Base-by-base conservation (phyloP, 2,113 vertebrate genomes). In the Xenopus borealis region DNA sequence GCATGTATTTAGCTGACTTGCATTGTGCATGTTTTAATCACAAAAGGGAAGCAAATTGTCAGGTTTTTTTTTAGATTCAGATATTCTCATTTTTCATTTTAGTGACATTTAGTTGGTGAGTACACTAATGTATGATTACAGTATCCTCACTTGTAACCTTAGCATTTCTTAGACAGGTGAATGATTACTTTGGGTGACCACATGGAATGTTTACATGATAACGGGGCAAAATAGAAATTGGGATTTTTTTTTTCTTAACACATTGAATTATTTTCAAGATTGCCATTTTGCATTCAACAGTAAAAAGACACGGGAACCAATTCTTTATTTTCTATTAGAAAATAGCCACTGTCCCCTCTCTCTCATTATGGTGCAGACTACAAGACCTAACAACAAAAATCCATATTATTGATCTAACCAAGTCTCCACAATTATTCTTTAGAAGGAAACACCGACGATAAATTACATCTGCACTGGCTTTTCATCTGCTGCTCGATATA, bases 401-500 rank as follows among this genome's bases (percentile, higher is more conserved):
- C 95, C 88, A 98, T 97, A 95, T 85, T 95, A 98, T 97, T 94
- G 96, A 98, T 96, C 93, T 91, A 90, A 86, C 88, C 91, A 91
- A 92, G 93, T 95, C 94, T 93, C 94, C 94, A 96, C 95, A 97
- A 97, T 97, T 97, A 97, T 95, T 96, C 96, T 96, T 93, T 92
- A 96, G 93, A 93, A 95, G 95, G 95, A 97, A 97, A 97, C 93
- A 88, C 91, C 90, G 90, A 94, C 94, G 92, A 97, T 97, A 97
- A 96, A 97, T 98, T 97, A 95, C 94, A 94, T 92, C 92, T 94
- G 93, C 91, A 95, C 92, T 91, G 90, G 91, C 93, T 95, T 95
- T 96, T 96, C 94, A 96, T 96, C 94, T 94, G 94, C 92, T 91
- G 93, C 89, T 96, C 92, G 89, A 94, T 89, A 87, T 89, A 89